Evolutionary conservation across 2,888 invertebrate genomes (phyloP), one percentile per base, ranked within the genome.

Genomic region (Coenonympha glycerion): DNA sequence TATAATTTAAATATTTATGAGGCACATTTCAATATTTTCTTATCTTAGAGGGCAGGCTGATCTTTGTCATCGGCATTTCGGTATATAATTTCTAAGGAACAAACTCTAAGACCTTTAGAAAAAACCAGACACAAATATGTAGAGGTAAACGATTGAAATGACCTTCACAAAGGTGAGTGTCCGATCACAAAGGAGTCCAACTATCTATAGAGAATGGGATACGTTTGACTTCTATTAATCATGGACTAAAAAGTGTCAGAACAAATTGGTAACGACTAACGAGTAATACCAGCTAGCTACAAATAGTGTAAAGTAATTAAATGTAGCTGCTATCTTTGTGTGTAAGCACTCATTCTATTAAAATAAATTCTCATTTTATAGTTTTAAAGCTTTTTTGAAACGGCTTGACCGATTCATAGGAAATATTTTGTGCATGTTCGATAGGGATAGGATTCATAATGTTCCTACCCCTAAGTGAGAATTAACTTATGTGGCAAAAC

Each of bases 91-190:
- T 31, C 31, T 19, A 42, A 24, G 22, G 15, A 34, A 24, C 31
- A 44, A 39, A 31, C 31, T 45, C 21, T 8, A 21, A 34, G 34
- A 45, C 37, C 46, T 47, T 33, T 30, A 48, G 28, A 47, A 53
- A 41, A 45, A 49, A 52, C 40, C 31, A 50, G 37, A 30, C 45
- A 36, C 34, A 26, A 49, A 44, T 26, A 45, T 46, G 46, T 44
- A 52, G 49, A 50, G 40, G 49, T 34, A 50, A 56, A 49, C 53
- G 53, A 50, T 56, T 56, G 22, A 49, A 52, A 46, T 60, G 62
- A 63, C 65, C 69, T 67, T 67, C 63, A 53, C 37, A 52, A 55
- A 65, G 68, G 69, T 71, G 64, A 71, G 49, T 64, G 71, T 48
- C 65, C 71, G 64, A 60, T 57, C 64, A 71, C 69, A 70, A 71